These are phyloP conservation scores for Anguilla anguilla DNA, from an alignment of 2,797 vertebrate species.

Conservation along the genomic window DNA sequence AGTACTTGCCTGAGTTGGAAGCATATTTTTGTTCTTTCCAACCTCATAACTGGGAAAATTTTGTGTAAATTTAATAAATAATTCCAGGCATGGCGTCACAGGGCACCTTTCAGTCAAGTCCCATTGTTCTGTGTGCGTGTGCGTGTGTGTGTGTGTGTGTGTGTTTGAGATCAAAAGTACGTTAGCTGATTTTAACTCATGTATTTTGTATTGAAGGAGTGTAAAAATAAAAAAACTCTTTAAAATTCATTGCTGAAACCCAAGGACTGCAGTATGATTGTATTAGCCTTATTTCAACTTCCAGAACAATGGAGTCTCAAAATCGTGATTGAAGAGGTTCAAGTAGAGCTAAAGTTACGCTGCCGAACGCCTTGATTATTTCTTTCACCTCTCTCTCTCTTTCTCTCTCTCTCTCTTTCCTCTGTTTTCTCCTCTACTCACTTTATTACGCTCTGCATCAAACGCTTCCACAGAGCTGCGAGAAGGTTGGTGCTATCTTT, in stretches of 20 bases:
- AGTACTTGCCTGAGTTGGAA: neutral
- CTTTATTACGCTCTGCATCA: constrained; percentile 85
- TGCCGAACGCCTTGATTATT: constrained; percentile 83
- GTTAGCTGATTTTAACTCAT: neutral
- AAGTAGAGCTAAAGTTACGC: constrained; percentile 56
- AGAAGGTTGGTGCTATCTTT: constrained; percentile 98
- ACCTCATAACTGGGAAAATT: neutral
- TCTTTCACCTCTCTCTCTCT: constrained; percentile 89
- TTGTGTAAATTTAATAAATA: neutral
- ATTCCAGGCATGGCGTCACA: neutral
- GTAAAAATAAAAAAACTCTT: neutral
- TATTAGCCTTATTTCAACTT: constrained; percentile 46
- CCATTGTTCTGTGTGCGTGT: neutral
- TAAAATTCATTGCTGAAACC: neutral
- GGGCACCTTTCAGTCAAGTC: neutral
- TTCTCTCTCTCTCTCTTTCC: constrained; percentile 75
- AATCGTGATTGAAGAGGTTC: constrained; percentile 62
- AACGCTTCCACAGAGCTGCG: constrained; percentile 90
- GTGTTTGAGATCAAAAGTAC: neutral
- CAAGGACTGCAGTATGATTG: neutral
- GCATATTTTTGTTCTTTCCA: neutral
- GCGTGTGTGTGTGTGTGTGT: too few relatives aligned
- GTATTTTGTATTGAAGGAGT: neutral
- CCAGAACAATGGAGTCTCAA: constrained; percentile 58
- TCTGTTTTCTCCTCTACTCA: constrained; percentile 73